These are phyloP conservation scores for Zeuzera pyrina DNA, from an alignment of 2,888 invertebrate genomes.

Conservation along the genomic window DNA sequence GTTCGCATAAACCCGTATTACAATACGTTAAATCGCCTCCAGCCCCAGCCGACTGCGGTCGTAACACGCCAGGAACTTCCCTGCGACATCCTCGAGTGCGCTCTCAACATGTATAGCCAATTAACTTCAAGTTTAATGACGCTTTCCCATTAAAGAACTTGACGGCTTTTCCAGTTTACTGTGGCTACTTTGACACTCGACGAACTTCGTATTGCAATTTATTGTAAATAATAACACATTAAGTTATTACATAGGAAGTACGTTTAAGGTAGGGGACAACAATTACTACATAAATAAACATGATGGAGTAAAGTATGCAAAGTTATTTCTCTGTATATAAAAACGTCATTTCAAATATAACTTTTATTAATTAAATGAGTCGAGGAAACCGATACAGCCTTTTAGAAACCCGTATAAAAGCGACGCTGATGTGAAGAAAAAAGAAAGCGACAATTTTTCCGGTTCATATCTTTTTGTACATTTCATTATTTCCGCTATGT, in stretches of 20 bases:
- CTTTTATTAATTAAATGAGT: conserved; percentile 40
- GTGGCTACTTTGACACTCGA: not conserved
- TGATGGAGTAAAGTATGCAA: not conserved
- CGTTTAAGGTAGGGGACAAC: too few relatives aligned
- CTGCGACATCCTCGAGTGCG: conserved; percentile 34
- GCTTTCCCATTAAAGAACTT: conserved; percentile 40
- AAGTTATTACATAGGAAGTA: too few relatives aligned
- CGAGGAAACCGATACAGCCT: conserved; percentile 52
- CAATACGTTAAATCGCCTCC: conserved; percentile 56
- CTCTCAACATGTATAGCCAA: conserved; percentile 42
- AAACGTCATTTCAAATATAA: conserved; percentile 32
- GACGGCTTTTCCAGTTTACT: conserved; percentile 23
- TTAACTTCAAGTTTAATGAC: conserved; percentile 50
- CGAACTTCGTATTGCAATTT: not conserved
- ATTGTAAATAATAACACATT: not conserved
- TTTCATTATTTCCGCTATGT: conserved; percentile 70
- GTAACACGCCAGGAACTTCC: conserved; percentile 29
- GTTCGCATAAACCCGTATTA: conserved; percentile 42
- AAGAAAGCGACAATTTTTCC: conserved; percentile 67
- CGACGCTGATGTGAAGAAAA: conserved; percentile 58
- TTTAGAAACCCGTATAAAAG: conserved; percentile 48
- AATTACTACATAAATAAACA: not conserved
- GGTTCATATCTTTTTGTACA: conserved; percentile 70
- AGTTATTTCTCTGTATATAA: conserved; percentile 6
- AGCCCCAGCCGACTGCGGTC: conserved; percentile 43